Percentiles rank a stretch among this genome's conserved stretches.
These are phyloP conservation scores for Crocodylus rhombifer DNA, from an alignment of 2,797 vertebrate genomes.

Conservation along the genomic window DNA sequence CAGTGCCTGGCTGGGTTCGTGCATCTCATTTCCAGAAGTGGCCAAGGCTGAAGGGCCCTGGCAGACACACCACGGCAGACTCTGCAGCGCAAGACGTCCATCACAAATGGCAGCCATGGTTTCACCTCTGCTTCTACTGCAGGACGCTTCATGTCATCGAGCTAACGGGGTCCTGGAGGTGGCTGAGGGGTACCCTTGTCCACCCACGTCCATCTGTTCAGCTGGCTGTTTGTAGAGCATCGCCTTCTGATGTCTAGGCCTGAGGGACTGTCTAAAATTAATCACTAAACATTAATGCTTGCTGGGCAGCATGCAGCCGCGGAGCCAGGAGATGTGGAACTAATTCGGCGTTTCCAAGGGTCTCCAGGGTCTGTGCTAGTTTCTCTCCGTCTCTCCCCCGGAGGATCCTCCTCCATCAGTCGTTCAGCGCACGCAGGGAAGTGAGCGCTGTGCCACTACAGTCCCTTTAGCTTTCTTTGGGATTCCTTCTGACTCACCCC, in stretches of 20 bases:
- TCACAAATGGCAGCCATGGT: neutral
- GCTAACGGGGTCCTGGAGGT: neutral
- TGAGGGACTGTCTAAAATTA: neutral
- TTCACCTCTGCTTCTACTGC: neutral
- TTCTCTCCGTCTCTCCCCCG: accelerated
- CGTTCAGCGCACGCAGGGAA: neutral
- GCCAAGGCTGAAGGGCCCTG: accelerated
- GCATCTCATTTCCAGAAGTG: neutral
- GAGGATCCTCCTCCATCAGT: neutral
- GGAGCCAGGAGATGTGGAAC: neutral
- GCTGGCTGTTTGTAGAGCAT: neutral
- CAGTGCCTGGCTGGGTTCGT: accelerated
- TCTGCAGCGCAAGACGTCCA: neutral
- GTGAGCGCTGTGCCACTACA: neutral
- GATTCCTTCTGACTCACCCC: neutral
- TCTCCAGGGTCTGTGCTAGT: neutral
- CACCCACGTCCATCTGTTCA: neutral
- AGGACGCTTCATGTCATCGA: neutral
- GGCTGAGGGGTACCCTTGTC: neutral
- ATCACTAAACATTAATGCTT: neutral
- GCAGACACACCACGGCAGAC: neutral
- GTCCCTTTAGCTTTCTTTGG: accelerated
- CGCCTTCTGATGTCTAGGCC: neutral
- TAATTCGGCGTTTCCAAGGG: neutral
- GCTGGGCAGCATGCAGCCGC: neutral